Conservation (phyloP, 2,888 invertebrate genomes). For the Tachina lurida region DNA sequence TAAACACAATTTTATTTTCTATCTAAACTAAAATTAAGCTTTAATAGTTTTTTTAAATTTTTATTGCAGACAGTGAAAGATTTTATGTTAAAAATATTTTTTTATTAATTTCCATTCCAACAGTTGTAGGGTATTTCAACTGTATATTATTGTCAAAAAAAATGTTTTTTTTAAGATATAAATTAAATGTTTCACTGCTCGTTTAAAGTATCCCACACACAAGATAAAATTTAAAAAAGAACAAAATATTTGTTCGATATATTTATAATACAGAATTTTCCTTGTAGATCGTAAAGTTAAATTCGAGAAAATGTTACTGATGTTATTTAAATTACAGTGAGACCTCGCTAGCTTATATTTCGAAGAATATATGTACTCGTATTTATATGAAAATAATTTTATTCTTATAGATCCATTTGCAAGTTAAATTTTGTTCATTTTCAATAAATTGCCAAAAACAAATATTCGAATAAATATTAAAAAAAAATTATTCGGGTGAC, state of each 20-base stretch:
- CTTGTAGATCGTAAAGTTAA: constrained; percentile 25
- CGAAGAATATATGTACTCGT: too few species aligned
- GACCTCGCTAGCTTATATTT: not conserved
- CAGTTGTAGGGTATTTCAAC: constrained; percentile 23
- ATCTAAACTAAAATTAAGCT: too few species aligned
- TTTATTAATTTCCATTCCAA: not conserved
- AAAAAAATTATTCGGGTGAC: too few species aligned
- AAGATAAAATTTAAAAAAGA: constrained; percentile 51
- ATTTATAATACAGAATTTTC: constrained; percentile 32
- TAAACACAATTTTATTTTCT: too few species aligned
- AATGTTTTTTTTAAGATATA: constrained; percentile 34
- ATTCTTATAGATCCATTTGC: too few species aligned
- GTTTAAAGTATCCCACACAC: constrained; percentile 66
- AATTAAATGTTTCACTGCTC: constrained; percentile 70
- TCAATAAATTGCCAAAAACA: too few species aligned
- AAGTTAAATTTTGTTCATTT: too few species aligned
- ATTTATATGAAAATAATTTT: too few species aligned
- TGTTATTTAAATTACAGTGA: constrained; percentile 44
- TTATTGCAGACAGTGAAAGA: too few species aligned
- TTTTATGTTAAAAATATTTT: not conserved
- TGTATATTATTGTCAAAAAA: constrained; percentile 30
- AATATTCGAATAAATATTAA: too few species aligned
- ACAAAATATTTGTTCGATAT: constrained; percentile 45
- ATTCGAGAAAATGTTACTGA: constrained; percentile 26
- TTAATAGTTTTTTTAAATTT: too few species aligned